These are phyloP conservation scores for Strigamia maritima DNA, from an alignment of 2,888 invertebrate genomes.

Conservation along the genomic window DNA sequence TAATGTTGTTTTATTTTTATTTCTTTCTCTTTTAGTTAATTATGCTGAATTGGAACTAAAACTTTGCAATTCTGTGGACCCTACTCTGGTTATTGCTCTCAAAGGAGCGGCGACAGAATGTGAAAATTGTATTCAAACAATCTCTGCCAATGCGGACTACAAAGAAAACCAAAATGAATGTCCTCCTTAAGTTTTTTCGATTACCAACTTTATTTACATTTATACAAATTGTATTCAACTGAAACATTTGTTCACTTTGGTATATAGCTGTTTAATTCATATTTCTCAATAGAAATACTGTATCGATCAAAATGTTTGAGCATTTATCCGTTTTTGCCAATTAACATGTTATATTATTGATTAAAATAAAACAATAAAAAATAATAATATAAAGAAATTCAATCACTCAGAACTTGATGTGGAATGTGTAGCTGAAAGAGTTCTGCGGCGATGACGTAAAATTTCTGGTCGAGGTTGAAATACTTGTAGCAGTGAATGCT, in stretches of 20 bases:
- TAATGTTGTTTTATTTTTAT: not conserved
- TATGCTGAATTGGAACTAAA: not conserved
- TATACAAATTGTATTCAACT: not conserved
- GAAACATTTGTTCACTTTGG: conserved; percentile 12
- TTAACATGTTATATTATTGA: not conserved
- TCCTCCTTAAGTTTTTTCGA: not conserved
- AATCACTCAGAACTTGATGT: conserved; percentile 39
- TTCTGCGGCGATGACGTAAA: conserved; percentile 37
- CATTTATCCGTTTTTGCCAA: not conserved
- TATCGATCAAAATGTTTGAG: not conserved
- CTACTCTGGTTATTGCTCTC: not conserved
- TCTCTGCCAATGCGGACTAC: not conserved
- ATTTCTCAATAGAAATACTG: not conserved
- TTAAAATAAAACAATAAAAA: not conserved
- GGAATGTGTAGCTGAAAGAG: conserved; percentile 39
- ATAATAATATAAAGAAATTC: not conserved
- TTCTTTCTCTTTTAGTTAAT: not conserved
- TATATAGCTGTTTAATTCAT: not conserved
- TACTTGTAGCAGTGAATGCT: conserved; percentile 38
- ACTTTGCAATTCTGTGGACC: not conserved
- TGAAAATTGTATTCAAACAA: not conserved
- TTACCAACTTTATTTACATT: not conserved
- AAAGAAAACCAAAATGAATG: not conserved
- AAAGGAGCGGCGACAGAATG: not conserved
- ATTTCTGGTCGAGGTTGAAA: conserved; percentile 39